Evolutionary conservation across 92 coral and sea anemone genomes (phyloP).

Genomic region (Zoanthus sansibaricus): DNA sequence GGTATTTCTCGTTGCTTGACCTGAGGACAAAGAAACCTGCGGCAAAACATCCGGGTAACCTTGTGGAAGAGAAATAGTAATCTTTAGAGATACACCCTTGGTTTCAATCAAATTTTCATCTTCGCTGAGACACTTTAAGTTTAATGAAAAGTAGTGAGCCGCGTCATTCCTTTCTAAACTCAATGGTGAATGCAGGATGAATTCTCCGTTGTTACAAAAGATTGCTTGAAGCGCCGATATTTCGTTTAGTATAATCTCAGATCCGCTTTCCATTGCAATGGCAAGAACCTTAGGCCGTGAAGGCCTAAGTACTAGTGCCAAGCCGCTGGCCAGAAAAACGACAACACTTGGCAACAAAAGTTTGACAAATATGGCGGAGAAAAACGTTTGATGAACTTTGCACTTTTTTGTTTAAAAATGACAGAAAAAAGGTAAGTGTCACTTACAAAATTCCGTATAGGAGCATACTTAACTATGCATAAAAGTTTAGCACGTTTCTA

Average conservation of each 20-base stretch:
- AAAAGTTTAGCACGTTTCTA: no score
- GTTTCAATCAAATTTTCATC: constrained; percentile 18
- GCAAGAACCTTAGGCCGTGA: background rate
- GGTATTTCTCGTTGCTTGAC: constrained; percentile 65
- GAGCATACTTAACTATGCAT: no score
- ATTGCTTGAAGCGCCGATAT: constrained; percentile 84
- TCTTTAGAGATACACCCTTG: constrained; percentile 53
- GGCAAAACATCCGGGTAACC: constrained; percentile 79
- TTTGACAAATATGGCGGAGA: constrained; percentile 5
- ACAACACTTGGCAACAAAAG: constrained; percentile 30
- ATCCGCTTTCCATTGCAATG: background rate
- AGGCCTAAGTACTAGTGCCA: background rate
- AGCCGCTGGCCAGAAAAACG: constrained; percentile 19
- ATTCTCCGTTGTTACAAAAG: constrained; percentile 87
- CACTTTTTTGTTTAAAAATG: background rate
- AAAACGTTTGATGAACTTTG: background rate
- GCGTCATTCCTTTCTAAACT: constrained; percentile 25
- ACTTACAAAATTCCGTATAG: no score
- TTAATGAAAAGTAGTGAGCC: constrained; percentile 28
- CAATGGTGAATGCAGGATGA: constrained; percentile 51
- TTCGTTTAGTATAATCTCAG: constrained; percentile 69
- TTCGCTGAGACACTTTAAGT: constrained; percentile 40
- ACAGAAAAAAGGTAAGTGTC: background rate
- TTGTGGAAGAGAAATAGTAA: constrained; percentile 52
- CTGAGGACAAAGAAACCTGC: constrained; percentile 80